Conservation (phyloP, 2,797 vertebrate genomes). For the Luscinia luscinia region DNA sequence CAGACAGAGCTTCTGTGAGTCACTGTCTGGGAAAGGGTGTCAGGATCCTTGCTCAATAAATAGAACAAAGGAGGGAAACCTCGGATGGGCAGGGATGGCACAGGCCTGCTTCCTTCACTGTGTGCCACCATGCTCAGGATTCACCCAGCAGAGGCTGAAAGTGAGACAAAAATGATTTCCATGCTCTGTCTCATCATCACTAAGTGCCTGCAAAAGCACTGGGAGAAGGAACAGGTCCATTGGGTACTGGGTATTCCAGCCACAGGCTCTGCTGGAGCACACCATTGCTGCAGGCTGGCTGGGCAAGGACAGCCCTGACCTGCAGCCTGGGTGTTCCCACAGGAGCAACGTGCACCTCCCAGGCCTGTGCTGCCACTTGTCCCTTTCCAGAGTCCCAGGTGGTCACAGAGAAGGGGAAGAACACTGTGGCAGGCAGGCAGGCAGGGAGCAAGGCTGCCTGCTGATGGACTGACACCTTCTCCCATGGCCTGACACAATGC, state of each 20-base stretch:
- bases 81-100: slow-evolving; percentile 50
- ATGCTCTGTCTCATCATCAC: background rate
- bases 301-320: background rate
- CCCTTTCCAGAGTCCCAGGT: background rate
- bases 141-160: background rate
- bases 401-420: background rate
- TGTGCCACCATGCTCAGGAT: background rate
- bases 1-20: slow-evolving; percentile 42
- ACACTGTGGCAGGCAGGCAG: background rate
- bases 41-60: slow-evolving; percentile 32
- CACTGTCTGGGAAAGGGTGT: slow-evolving; percentile 51
- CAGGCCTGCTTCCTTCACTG: background rate
- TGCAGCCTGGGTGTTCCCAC: background rate
- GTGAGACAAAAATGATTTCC: background rate
- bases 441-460: background rate
- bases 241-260: background rate
- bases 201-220: background rate
- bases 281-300: background rate
- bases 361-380: background rate
- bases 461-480: background rate
- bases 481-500: fast-evolving
- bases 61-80: slow-evolving; percentile 58
- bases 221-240: background rate
- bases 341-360: fast-evolving
- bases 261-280: background rate